Evolutionary conservation across 2,888 invertebrate species (phyloP).

Genomic region (Octodonta nipae): DNA sequence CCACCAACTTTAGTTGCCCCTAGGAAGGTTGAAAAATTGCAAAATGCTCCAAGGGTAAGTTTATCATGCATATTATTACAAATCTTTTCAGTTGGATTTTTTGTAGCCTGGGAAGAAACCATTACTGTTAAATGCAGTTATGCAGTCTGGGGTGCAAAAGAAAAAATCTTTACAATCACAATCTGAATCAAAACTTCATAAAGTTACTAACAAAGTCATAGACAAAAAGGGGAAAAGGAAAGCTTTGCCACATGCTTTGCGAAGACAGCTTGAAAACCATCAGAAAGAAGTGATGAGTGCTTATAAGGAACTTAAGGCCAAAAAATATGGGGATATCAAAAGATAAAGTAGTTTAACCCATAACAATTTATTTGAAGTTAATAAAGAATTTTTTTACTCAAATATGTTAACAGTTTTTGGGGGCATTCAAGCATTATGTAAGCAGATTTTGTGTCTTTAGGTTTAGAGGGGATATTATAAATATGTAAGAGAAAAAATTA

Average conservation of each 20-base stretch:
- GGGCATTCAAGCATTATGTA: too few species aligned
- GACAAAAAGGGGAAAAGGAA: slow-evolving; percentile 47
- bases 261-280: slow-evolving; percentile 46
- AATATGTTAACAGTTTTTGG: too few species aligned
- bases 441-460: too few species aligned
- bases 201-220: slow-evolving; percentile 22
- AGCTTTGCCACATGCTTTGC: slow-evolving; percentile 43
- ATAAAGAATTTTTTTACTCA: too few species aligned
- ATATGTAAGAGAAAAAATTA: too few species aligned
- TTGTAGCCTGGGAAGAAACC: slow-evolving; percentile 50
- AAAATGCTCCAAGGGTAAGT: slow-evolving; percentile 21
- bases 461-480: too few species aligned
- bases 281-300: slow-evolving; percentile 45
- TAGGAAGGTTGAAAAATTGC: slow-evolving; percentile 33
- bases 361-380: too few species aligned
- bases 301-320: slow-evolving; percentile 43
- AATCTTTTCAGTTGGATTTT: slow-evolving; percentile 17
- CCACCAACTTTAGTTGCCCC: slow-evolving; percentile 53
- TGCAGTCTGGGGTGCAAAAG: slow-evolving; percentile 20
- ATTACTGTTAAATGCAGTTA: slow-evolving; percentile 45
- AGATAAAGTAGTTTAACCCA: too few species aligned
- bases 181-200: slow-evolving; percentile 5
- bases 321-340: slow-evolving; percentile 18
- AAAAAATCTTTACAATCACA: slow-evolving; percentile 4
- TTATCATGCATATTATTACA: neutral